phyloP scores from a whole-genome alignment of 1,140 invertebrate genomes.

The Hyphantria cunea region DNA sequence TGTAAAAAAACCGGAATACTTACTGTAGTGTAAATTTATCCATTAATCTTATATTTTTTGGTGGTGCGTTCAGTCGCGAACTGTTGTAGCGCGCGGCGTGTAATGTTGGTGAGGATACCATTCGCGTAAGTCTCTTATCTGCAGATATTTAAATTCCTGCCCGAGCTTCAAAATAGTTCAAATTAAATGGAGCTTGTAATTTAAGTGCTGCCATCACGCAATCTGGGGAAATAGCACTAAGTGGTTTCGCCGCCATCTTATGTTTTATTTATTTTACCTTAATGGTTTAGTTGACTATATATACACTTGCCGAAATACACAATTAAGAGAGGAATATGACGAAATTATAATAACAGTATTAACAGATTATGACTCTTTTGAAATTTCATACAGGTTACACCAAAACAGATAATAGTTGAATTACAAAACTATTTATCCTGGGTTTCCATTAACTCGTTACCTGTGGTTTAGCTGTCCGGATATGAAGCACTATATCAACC shows the following conservation, averaged over 20 bases:
- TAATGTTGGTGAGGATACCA: too few relatives aligned
- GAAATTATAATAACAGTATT: not conserved
- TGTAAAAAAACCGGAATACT: conserved; percentile 9
- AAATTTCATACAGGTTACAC: too few relatives aligned
- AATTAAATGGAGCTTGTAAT: conserved; percentile 80
- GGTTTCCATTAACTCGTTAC: too few relatives aligned
- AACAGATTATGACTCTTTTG: too few relatives aligned
- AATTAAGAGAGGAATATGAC: conserved; percentile 1
- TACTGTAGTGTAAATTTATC: conserved; percentile 46
- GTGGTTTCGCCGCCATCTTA: conserved; percentile 66
- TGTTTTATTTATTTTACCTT: conserved; percentile 60
- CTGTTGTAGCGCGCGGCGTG: not conserved
- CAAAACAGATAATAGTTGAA: too few relatives aligned
- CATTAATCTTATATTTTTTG: conserved; percentile 62
- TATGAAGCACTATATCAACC: too few relatives aligned
- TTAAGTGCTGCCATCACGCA: conserved; percentile 80
- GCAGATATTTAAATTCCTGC: conserved; percentile 78
- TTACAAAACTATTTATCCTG: too few relatives aligned
- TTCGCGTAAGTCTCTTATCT: conserved; percentile 71
- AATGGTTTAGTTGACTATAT: conserved; percentile 44
- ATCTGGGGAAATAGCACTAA: conserved; percentile 73
- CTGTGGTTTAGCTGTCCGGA: too few relatives aligned
- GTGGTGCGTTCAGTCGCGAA: conserved; percentile 33
- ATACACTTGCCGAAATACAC: conserved; percentile 13
- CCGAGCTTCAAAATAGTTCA: conserved; percentile 80